phyloP scores from a whole-genome alignment of 2,888 invertebrate genomes.

The Smittia aterrima region DNA sequence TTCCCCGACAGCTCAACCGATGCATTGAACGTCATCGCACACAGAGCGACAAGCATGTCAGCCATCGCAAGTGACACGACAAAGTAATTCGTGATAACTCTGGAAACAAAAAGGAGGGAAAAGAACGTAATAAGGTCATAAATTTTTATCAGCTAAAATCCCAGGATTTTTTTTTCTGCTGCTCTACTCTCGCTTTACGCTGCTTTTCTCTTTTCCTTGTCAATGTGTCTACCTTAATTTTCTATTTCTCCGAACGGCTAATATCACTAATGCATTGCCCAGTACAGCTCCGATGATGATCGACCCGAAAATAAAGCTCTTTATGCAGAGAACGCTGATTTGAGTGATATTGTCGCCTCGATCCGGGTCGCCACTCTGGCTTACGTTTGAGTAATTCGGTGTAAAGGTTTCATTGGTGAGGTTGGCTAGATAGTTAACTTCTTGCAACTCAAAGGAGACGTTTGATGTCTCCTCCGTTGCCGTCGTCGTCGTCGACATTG shows the following conservation, averaged over 20 bases:
- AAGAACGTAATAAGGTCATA: background rate
- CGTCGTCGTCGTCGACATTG: background rate
- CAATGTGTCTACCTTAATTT: conserved; percentile 50
- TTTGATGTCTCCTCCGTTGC: background rate
- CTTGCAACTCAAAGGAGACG: background rate
- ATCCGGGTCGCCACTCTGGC: background rate
- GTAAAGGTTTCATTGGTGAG: conserved; percentile 6
- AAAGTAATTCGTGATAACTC: conserved; percentile 92
- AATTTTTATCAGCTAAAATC: background rate
- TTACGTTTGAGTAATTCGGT: background rate
- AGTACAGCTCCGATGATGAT: conserved; percentile 88
- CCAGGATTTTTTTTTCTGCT: background rate
- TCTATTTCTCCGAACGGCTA: conserved; percentile 51
- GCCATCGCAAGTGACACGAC: conserved; percentile 92
- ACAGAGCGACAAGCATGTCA: conserved; percentile 90
- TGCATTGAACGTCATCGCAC: conserved; percentile 93
- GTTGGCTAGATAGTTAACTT: background rate
- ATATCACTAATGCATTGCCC: conserved; percentile 72
- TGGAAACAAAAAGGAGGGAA: conserved; percentile 44
- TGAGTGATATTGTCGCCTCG: conserved; percentile 48
- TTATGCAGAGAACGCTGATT: conserved; percentile 63
- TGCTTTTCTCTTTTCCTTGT: background rate
- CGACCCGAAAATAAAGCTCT: conserved; percentile 75
- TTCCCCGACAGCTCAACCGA: conserved; percentile 78
- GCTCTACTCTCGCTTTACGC: background rate